Conservation (phyloP, 1,140 invertebrate genomes). For the Lasioglossum baleicum region DNA sequence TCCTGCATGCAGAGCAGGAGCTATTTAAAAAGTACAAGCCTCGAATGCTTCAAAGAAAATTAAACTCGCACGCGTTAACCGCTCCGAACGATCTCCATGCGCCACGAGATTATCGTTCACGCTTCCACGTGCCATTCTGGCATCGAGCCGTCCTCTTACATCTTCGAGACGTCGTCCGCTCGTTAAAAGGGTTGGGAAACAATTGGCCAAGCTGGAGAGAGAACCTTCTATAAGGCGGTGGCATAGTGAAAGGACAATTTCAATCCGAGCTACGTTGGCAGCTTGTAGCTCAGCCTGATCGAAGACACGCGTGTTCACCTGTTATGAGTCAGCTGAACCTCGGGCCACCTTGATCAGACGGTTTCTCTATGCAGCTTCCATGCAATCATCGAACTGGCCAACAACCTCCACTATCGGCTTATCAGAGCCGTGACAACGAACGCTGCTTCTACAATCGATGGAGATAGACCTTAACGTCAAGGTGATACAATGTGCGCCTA, state of each 20-base stretch:
- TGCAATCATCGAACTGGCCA: conserved; percentile 45
- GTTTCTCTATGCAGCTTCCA: conserved; percentile 34
- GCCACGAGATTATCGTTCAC: background rate
- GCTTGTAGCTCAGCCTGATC: conserved; percentile 30
- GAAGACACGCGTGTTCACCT: conserved; percentile 50
- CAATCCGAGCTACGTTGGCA: background rate
- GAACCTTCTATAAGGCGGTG: background rate
- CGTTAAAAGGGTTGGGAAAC: conserved; percentile 17
- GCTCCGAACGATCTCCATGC: background rate
- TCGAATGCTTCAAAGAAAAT: background rate
- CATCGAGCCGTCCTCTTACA: conserved; percentile 12
- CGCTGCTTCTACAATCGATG: conserved; percentile 25
- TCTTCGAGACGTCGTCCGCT: conserved; percentile 3
- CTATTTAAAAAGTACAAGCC: background rate
- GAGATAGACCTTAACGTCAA: conserved; percentile 26
- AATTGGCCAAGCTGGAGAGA: background rate
- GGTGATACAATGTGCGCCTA: conserved; percentile 1
- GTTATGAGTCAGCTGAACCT: conserved; percentile 64
- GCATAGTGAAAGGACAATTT: conserved; percentile 14
- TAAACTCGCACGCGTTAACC: background rate
- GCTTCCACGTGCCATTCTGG: conserved; percentile 12
- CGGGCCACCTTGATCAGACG: conserved; percentile 21
- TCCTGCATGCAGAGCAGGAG: too few species aligned
- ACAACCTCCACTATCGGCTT: conserved; percentile 39
- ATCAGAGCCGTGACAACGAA: conserved; percentile 28